Evolutionary conservation across 2,888 invertebrate species (phyloP).

Genomic region (Ichneumoninae sp.): DNA sequence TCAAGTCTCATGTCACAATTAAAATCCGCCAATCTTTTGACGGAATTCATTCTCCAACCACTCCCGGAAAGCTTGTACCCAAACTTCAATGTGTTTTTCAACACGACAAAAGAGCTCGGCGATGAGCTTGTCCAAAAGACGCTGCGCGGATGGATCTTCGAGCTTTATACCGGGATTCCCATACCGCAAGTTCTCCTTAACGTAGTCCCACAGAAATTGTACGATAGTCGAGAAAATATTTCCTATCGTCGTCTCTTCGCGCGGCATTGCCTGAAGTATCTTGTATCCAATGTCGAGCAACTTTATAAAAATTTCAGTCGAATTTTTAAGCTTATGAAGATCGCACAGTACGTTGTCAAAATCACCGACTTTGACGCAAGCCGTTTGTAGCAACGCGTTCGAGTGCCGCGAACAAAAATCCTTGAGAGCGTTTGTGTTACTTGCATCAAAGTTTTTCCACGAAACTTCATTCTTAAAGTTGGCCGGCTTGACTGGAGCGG

Average conservation of each 20-base stretch:
- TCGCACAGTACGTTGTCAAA: slow-evolving; percentile 45
- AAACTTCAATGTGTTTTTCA: slow-evolving; percentile 29
- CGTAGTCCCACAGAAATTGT: slow-evolving; percentile 62
- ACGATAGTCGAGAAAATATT: slow-evolving; percentile 39
- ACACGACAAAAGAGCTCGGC: slow-evolving; percentile 23
- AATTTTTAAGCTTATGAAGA: slow-evolving; percentile 30
- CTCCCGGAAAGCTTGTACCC: slow-evolving; percentile 55
- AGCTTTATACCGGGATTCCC: not conserved
- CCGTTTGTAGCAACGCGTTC: slow-evolving; percentile 17
- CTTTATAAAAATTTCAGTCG: slow-evolving; percentile 49
- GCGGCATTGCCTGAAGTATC: slow-evolving; percentile 38
- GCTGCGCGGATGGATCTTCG: slow-evolving; percentile 19
- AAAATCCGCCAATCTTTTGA: not conserved
- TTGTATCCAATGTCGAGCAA: slow-evolving; percentile 48
- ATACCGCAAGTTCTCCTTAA: slow-evolving; percentile 40
- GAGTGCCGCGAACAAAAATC: slow-evolving; percentile 57
- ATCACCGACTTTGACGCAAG: slow-evolving; percentile 16
- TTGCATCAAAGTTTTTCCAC: slow-evolving; percentile 32
- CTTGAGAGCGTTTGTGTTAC: slow-evolving; percentile 32
- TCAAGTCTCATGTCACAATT: not conserved
- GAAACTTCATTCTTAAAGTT: slow-evolving; percentile 29
- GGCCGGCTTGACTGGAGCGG: not conserved
- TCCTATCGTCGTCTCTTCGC: slow-evolving; percentile 28
- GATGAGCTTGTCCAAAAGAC: slow-evolving; percentile 31
- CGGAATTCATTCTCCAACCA: slow-evolving; percentile 52